Evolutionary conservation across 2,888 invertebrate genomes (phyloP).

Genomic region (Pandemis corylana): DNA sequence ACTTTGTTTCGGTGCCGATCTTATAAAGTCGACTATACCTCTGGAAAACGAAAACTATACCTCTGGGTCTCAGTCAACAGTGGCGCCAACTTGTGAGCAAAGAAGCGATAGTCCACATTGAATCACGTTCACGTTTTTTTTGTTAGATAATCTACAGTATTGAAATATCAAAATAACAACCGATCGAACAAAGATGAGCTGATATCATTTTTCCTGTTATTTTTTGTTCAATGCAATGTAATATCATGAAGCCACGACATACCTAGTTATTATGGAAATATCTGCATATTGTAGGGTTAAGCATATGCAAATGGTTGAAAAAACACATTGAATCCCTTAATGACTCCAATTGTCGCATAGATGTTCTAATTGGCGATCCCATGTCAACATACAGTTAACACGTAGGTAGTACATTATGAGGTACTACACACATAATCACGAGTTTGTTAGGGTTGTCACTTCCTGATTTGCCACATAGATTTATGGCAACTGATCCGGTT

Average conservation of each 20-base stretch:
- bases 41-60: too few relatives aligned
- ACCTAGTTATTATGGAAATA: constrained; percentile 6
- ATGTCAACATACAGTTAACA: background rate
- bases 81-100: too few relatives aligned
- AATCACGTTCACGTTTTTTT: too few relatives aligned
- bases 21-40: too few relatives aligned
- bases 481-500: too few relatives aligned
- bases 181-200: background rate
- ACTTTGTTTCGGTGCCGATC: too few relatives aligned
- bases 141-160: too few relatives aligned
- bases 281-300: constrained; percentile 24
- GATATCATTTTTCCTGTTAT: constrained; percentile 16
- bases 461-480: background rate
- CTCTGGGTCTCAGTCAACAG: too few relatives aligned
- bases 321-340: constrained; percentile 19
- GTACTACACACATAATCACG: background rate
- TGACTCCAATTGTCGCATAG: constrained; percentile 26
- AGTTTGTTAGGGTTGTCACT: background rate
- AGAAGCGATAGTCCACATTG: too few relatives aligned
- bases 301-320: constrained; percentile 18
- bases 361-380: constrained; percentile 7
- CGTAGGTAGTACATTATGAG: too few relatives aligned
- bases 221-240: constrained; percentile 11
- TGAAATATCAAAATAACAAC: background rate
- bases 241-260: background rate